Conservation (phyloP, 2,888 invertebrate genomes). For the Dioctria linearis region DNA sequence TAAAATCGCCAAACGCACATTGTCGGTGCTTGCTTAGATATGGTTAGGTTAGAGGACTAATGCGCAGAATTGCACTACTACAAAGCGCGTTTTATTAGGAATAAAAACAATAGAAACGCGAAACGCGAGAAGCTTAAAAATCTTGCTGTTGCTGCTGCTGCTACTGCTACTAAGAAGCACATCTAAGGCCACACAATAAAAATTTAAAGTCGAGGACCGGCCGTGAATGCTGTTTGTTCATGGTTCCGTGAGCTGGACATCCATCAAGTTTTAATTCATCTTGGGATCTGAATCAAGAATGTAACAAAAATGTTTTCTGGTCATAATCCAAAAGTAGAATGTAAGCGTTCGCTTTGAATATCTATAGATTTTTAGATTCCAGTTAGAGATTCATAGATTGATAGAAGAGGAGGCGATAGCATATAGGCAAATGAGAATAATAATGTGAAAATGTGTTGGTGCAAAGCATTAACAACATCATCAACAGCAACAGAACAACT, state of each 20-base stretch:
- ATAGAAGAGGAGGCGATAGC: no score
- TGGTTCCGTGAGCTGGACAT: neutral
- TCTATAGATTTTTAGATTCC: no score
- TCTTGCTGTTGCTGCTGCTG: no score
- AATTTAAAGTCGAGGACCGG: conserved; percentile 8
- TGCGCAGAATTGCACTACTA: neutral
- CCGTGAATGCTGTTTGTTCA: conserved; percentile 3
- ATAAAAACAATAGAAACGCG: neutral
- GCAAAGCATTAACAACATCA: neutral
- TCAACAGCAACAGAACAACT: neutral
- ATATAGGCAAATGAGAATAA: neutral
- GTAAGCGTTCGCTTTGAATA: no score
- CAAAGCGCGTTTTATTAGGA: neutral
- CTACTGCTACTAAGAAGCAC: no score
- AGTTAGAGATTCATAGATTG: no score
- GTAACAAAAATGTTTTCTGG: no score
- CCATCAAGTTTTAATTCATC: neutral
- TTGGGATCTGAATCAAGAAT: neutral
- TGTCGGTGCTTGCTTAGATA: no score
- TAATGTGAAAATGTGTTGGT: neutral
- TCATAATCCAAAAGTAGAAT: no score
- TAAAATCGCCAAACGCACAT: neutral
- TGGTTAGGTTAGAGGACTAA: no score
- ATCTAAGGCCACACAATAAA: no score
- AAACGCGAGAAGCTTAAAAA: no score